phyloP scores from a whole-genome alignment of 2,888 invertebrate species.

The Drosophila paranaensis region DNA sequence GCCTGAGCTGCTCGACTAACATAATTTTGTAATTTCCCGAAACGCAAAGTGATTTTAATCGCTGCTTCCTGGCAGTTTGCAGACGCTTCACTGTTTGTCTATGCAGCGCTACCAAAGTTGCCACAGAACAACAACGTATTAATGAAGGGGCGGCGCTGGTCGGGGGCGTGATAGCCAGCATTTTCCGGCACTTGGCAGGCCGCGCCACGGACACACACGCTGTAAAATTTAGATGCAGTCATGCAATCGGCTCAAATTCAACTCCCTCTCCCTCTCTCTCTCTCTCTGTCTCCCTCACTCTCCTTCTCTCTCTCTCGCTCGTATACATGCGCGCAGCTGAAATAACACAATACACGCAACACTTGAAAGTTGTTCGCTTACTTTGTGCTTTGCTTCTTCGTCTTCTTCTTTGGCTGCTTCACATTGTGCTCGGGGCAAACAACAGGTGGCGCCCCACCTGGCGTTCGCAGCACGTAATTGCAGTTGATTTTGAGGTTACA shows the following conservation, averaged over 20 bases:
- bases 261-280: neutral
- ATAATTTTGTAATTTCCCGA: conserved; percentile 73
- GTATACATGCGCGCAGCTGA: conserved; percentile 10
- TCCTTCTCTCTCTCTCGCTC: neutral
- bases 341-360: conserved; percentile 13
- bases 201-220: neutral
- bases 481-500: conserved; percentile 14
- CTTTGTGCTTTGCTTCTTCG: conserved; percentile 1
- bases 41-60: conserved; percentile 79
- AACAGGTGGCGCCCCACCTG: conserved; percentile 50
- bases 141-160: conserved; percentile 22
- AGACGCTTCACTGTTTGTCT: conserved; percentile 31
- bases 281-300: neutral
- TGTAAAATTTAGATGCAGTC: conserved; percentile 40
- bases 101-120: conserved; percentile 16
- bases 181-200: conserved; percentile 46
- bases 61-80: conserved; percentile 58
- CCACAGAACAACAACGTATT: conserved; percentile 19
- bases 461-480: conserved; percentile 15
- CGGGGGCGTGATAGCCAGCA: conserved; percentile 33
- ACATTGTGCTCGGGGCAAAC: conserved; percentile 30
- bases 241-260: conserved; percentile 28
- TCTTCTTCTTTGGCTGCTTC: neutral
- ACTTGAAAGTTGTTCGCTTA: conserved; percentile 6
- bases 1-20: conserved; percentile 61